Conservation (phyloP, 1,140 invertebrate genomes). For the Pseudachorutes palmiensis region DNA sequence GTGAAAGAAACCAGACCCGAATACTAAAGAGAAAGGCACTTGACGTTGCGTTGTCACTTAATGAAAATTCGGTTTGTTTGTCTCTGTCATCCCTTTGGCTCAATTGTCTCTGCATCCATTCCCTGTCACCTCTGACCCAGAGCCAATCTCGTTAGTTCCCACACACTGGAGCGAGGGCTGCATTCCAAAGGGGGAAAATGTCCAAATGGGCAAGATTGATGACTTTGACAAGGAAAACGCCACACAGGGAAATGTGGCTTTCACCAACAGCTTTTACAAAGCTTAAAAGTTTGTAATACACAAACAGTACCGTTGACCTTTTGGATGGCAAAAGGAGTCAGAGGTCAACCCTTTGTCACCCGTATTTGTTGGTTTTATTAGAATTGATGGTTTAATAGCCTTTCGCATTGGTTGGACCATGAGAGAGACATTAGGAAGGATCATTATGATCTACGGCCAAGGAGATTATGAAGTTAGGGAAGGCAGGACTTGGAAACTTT, state of each 20-base stretch:
- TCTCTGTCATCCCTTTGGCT: not conserved
- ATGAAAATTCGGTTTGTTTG: constrained; percentile 4
- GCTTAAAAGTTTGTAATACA: no score
- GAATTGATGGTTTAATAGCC: not conserved
- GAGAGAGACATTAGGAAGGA: not conserved
- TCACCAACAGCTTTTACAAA: not conserved
- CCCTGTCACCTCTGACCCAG: not conserved
- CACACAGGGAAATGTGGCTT: not conserved
- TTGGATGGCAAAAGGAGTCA: not conserved
- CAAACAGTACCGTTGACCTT: not conserved
- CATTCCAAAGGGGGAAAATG: not conserved
- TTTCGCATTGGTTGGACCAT: not conserved
- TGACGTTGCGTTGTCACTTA: not conserved
- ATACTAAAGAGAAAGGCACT: not conserved
- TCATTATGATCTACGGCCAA: not conserved
- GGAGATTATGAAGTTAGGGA: not conserved
- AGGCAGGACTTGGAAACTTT: not conserved
- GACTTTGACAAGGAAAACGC: no score
- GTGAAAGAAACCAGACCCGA: not conserved
- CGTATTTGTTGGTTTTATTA: not conserved
- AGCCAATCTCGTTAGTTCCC: not conserved
- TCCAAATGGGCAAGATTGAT: not conserved
- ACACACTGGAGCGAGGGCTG: not conserved
- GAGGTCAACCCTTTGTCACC: not conserved
- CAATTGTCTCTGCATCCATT: not conserved